phyloP scores from a whole-genome alignment of 2,888 invertebrate species.

The Lithophane socia region DNA sequence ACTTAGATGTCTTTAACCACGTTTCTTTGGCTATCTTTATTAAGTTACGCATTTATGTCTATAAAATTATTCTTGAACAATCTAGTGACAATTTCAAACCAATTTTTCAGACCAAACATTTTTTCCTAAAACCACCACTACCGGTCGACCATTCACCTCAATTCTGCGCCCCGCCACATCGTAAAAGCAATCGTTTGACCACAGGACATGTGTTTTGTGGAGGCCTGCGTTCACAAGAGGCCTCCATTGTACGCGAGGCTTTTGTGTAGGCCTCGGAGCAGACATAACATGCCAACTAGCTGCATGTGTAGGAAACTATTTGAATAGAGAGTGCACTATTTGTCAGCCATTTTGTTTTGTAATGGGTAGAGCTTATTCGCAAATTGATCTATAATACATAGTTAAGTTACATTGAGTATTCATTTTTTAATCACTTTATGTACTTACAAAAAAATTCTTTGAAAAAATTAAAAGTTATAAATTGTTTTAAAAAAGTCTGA shows the following conservation, averaged over 20 bases:
- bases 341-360: slow-evolving; percentile 10
- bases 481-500: background rate
- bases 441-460: too few relatives aligned
- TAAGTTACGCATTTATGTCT: background rate
- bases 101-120: background rate
- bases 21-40: background rate
- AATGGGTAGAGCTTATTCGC: background rate
- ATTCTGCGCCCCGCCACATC: slow-evolving; percentile 62
- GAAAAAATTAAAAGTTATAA: too few relatives aligned
- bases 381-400: background rate
- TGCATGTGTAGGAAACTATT: slow-evolving; percentile 36
- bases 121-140: slow-evolving; percentile 7
- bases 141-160: slow-evolving; percentile 14
- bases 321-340: slow-evolving; percentile 20
- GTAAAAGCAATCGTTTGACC: slow-evolving; percentile 81
- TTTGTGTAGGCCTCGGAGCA: slow-evolving; percentile 51
- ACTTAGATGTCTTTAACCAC: background rate
- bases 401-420: background rate
- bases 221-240: slow-evolving; percentile 80
- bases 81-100: background rate
- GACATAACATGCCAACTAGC: slow-evolving; percentile 33
- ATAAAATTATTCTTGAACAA: background rate
- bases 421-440: background rate
- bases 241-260: slow-evolving; percentile 72
- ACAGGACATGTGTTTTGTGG: slow-evolving; percentile 83